These are phyloP conservation scores for Channa maculata DNA, from an alignment of 2,113 vertebrate species.

Conservation along the genomic window DNA sequence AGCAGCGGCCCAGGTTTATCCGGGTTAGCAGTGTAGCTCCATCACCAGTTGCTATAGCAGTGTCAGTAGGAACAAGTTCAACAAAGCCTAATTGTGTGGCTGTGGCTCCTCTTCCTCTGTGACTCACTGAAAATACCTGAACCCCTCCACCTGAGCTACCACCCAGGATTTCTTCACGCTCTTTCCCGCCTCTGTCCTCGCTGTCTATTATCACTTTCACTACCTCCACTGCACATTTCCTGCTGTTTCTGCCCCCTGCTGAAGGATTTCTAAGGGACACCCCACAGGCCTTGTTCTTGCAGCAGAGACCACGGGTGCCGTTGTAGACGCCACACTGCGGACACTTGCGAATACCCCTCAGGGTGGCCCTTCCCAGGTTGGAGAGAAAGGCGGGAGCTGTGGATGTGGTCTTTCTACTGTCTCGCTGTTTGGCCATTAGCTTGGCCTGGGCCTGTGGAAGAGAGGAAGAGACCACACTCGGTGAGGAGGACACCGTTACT, in stretches of 20 bases:
- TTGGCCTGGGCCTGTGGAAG: conserved; percentile 28
- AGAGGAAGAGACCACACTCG: conserved; percentile 19
- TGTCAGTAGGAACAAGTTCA: conserved; percentile 88
- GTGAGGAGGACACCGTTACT: conserved; percentile 35
- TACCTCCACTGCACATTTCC: conserved; percentile 79
- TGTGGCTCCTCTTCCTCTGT: conserved; percentile 83
- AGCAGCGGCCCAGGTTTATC: conserved; percentile 90
- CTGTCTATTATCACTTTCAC: conserved; percentile 87
- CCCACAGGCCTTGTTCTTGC: conserved; percentile 94
- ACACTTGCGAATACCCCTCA: conserved; percentile 91
- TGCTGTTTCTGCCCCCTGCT: conserved; percentile 39
- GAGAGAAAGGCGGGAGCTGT: conserved; percentile 87
- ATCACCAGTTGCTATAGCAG: conserved; percentile 85
- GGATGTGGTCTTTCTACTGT: conserved; percentile 77
- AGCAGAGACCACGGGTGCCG: conserved; percentile 93
- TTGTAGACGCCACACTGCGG: conserved; percentile 94
- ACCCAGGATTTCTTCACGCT: conserved; percentile 54
- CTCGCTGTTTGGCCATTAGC: conserved; percentile 60
- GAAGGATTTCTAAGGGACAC: conserved; percentile 86
- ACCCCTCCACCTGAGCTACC: conserved; percentile 48
- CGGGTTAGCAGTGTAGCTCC: conserved; percentile 86
- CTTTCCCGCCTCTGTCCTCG: conserved; percentile 58
- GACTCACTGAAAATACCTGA: conserved; percentile 91
- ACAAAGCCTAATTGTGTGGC: conserved; percentile 86
- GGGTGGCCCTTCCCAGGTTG: conserved; percentile 91